Conservation (phyloP, 2,113 vertebrate genomes). For the Chrysemys picta region DNA sequence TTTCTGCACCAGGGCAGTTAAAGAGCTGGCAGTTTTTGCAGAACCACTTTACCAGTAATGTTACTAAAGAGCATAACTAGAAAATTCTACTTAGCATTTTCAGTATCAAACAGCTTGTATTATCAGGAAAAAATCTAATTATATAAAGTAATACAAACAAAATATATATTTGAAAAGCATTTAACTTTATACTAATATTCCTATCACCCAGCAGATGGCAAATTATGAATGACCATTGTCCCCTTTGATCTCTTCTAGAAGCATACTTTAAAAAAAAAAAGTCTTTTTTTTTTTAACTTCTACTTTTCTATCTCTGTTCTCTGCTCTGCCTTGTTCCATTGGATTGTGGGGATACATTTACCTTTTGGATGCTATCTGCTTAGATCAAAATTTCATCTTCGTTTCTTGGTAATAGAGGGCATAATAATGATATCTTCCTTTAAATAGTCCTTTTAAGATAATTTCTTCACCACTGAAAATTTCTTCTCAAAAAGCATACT, state of each 20-base stretch:
- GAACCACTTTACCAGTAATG: background rate
- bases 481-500: constrained; percentile 56
- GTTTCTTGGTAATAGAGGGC: constrained; percentile 36
- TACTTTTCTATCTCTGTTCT: background rate
- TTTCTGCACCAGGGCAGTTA: constrained; percentile 16
- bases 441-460: constrained; percentile 68
- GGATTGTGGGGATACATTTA: background rate
- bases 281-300: background rate
- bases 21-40: constrained; percentile 7
- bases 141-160: background rate
- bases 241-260: background rate
- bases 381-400: constrained; percentile 51
- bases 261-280: background rate
- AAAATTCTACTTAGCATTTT: constrained; percentile 45
- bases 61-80: background rate
- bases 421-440: constrained; percentile 57
- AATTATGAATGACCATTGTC: constrained; percentile 32
- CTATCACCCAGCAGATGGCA: constrained; percentile 54
- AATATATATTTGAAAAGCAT: constrained; percentile 2
- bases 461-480: constrained; percentile 59
- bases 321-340: background rate
- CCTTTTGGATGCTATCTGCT: constrained; percentile 48
- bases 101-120: background rate
- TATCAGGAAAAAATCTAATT: background rate
- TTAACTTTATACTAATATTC: constrained; percentile 2